A percentile compares a stretch with the other conserved stretches of the same genome.
Conservation (phyloP, 1,140 invertebrate species). For the Capitella teleta region DNA sequence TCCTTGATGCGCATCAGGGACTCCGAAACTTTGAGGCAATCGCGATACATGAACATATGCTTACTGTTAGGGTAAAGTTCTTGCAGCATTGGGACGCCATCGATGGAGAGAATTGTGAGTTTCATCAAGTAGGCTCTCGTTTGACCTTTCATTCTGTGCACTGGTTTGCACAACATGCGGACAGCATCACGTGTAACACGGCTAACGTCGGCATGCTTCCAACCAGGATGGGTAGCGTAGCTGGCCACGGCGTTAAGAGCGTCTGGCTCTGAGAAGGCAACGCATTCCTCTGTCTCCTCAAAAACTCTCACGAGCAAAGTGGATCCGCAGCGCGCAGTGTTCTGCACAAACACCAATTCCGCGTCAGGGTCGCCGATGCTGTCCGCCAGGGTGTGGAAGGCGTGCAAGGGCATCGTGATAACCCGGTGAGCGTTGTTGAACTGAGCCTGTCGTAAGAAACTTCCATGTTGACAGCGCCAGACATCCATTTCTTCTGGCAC, state of each 20-base stretch:
- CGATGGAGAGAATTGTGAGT: background rate
- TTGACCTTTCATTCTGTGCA: background rate
- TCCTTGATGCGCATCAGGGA: conserved; percentile 1
- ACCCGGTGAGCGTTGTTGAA: background rate
- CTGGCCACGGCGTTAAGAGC: background rate
- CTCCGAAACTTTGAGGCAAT: conserved; percentile 1
- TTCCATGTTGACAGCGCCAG: background rate
- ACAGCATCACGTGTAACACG: background rate
- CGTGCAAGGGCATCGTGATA: background rate
- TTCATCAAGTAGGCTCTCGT: conserved; percentile 3
- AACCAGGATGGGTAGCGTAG: background rate
- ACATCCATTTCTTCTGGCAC: background rate
- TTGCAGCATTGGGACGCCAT: background rate
- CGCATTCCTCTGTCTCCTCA: conserved; percentile 1
- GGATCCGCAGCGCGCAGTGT: conserved; percentile 7
- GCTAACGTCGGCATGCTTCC: background rate
- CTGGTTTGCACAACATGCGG: conserved; percentile 6
- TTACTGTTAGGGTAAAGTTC: background rate
- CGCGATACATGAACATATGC: conserved; percentile 6
- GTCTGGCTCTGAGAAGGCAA: conserved; percentile 4
- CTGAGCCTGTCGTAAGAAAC: conserved; percentile 7
- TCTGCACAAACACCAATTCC: conserved; percentile 7
- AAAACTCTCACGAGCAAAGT: conserved; percentile 7
- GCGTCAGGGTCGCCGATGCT: conserved; percentile 1
- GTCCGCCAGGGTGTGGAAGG: conserved; percentile 4